Conservation (phyloP, 2,888 invertebrate species). For the Laothoe populi region DNA sequence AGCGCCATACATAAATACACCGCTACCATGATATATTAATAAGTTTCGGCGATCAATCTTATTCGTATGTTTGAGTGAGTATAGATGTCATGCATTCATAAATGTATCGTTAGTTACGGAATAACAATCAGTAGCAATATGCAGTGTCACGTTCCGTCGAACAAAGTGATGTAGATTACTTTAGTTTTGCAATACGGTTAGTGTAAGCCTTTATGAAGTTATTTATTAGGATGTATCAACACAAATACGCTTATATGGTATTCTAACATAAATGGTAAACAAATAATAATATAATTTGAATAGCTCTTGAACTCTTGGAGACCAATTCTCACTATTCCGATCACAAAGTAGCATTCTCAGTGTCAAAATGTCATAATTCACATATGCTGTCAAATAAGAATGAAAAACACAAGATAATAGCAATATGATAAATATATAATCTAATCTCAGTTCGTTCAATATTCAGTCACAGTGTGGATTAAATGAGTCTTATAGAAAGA, state of each 20-base stretch:
- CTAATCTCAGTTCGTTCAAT: too few relatives aligned
- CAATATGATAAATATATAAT: too few relatives aligned
- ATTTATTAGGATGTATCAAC: background rate
- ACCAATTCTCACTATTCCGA: too few relatives aligned
- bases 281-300: too few relatives aligned
- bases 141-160: background rate
- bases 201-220: conserved; percentile 9
- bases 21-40: conserved; percentile 6
- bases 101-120: conserved; percentile 20
- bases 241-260: conserved; percentile 1
- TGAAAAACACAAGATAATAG: too few relatives aligned
- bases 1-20: conserved; percentile 6
- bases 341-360: too few relatives aligned
- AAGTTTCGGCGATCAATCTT: conserved; percentile 9
- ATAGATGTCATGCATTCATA: conserved; percentile 6
- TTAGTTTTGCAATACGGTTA: conserved; percentile 10
- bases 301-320: too few relatives aligned
- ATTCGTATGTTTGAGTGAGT: conserved; percentile 1
- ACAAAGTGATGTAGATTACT: conserved; percentile 7
- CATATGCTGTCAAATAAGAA: too few relatives aligned
- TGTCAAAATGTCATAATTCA: too few relatives aligned
- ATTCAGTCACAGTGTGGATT: too few relatives aligned
- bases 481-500: too few relatives aligned
- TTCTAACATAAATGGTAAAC: background rate
- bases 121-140: conserved; percentile 8